These are phyloP conservation scores for Stictonetta naevosa DNA, from an alignment of 2,113 vertebrate genomes.

Conservation along the genomic window DNA sequence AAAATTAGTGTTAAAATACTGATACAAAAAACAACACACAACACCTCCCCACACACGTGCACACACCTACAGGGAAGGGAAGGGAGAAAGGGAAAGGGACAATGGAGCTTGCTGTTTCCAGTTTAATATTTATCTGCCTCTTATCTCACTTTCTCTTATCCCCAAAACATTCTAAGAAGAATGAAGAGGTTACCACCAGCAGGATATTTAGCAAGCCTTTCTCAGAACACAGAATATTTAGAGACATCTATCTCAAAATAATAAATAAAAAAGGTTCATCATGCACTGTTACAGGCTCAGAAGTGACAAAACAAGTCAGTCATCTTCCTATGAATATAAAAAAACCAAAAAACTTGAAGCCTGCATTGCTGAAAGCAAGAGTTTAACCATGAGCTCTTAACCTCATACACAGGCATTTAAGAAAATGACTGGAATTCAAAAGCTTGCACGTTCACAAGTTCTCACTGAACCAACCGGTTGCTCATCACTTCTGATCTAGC, in stretches of 20 bases:
- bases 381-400: not conserved
- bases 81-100: conserved; percentile 4
- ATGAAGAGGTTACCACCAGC: not conserved
- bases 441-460: not conserved
- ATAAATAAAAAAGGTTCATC: not conserved
- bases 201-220: not conserved
- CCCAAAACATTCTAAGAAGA: not conserved
- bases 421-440: not conserved
- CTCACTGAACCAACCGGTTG: not conserved
- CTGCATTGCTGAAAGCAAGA: not conserved
- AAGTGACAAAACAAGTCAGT: not conserved
- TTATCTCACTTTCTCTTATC: not conserved
- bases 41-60: not conserved
- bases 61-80: not conserved
- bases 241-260: not conserved
- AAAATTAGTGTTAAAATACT: not conserved
- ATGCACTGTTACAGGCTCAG: not conserved
- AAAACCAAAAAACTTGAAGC: not conserved
- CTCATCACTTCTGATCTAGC: not conserved
- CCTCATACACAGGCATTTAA: not conserved
- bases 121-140: conserved; percentile 1
- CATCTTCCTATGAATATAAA: not conserved
- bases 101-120: conserved; percentile 46
- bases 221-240: not conserved
- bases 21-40: not conserved